Evolutionary conservation across 2,113 vertebrate species (phyloP), one percentile per base, ranked within the genome.

Genomic region (Siphamia tubifer): DNA sequence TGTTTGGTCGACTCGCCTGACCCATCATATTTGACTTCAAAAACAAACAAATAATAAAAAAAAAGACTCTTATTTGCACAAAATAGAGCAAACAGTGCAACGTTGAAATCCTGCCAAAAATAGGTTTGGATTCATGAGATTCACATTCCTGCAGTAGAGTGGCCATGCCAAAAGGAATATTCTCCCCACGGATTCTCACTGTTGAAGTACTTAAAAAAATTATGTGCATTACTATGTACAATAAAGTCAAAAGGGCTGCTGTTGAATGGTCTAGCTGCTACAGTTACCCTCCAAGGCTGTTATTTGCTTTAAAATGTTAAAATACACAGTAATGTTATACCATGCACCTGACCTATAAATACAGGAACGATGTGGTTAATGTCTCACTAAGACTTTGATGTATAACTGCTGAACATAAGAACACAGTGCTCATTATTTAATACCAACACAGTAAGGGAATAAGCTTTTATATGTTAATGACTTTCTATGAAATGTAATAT

Each of bases 401-500:
- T 68, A n/a, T 11, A 15, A 45, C 39, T 47, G 8, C 12, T 17
- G 53, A 57, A 52, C 24, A 13, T 6, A 52, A 16, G 9, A 21
- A 5, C 11, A 1, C 31, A 38, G 28, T 7, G 2, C 28, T 62
- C 43, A 44, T 68, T 27, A 39, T n/a, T n/a, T n/a, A 40, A 47
- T 16, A 20, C 8, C 32, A 54, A 57, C 35, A 10, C 7, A 31
- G 8, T 12, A 2, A 5, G 49, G 44, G 48, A 76, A 54, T 16
- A 44, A 44, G 34, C 65, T 43, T 61, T 74, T 21, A 45, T 45
- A 45, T 65, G 58, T 2, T 73, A 65, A 65, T 65, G n/a, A 35
- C 13, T 32, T 56, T 42, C 20, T 17, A 23, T 62, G n/a, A 17
- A 35, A 21, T n/a, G 20, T 35, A 28, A 24, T n/a, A 27, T 16